These are phyloP conservation scores for Nyctibius bracteatus DNA, from an alignment of 2,113 vertebrate genomes.

Conservation along the genomic window DNA sequence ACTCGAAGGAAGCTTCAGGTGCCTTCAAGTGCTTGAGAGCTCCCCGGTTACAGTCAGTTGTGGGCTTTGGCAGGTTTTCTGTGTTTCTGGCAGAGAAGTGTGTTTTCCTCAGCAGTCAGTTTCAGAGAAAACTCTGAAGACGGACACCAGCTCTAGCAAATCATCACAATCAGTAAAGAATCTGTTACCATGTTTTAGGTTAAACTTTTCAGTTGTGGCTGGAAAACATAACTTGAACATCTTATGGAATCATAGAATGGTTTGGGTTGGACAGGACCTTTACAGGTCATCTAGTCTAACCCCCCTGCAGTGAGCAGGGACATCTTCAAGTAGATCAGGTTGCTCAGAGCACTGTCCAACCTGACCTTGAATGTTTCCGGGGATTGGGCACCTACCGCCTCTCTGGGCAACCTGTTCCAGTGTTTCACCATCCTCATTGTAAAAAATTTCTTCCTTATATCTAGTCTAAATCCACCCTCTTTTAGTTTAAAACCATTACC, in stretches of 20 bases:
- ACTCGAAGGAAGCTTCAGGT: neutral
- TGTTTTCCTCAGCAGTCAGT: neutral
- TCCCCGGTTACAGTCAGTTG: rapidly evolving
- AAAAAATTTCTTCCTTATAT: neutral
- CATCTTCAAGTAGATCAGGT: neutral
- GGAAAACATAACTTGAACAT: neutral
- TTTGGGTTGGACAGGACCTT: neutral
- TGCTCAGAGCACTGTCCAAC: neutral
- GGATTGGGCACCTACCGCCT: no score
- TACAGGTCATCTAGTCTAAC: neutral
- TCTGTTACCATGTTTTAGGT: neutral
- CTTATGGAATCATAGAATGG: rapidly evolving
- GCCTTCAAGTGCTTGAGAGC: rapidly evolving
- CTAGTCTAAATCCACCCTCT: neutral
- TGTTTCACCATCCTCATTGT: rapidly evolving
- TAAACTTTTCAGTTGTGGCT: neutral
- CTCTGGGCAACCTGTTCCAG: neutral
- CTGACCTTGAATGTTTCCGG: neutral
- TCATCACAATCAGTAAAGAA: rapidly evolving
- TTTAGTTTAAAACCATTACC: neutral
- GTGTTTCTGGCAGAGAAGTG: neutral
- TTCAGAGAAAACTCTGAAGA: neutral
- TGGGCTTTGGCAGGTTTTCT: neutral
- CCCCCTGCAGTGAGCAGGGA: neutral
- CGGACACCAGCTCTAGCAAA: neutral